Evolutionary conservation across 2,113 vertebrate species (phyloP), one percentile per base, ranked within the genome.

Genomic region (Epinephelus moara): DNA sequence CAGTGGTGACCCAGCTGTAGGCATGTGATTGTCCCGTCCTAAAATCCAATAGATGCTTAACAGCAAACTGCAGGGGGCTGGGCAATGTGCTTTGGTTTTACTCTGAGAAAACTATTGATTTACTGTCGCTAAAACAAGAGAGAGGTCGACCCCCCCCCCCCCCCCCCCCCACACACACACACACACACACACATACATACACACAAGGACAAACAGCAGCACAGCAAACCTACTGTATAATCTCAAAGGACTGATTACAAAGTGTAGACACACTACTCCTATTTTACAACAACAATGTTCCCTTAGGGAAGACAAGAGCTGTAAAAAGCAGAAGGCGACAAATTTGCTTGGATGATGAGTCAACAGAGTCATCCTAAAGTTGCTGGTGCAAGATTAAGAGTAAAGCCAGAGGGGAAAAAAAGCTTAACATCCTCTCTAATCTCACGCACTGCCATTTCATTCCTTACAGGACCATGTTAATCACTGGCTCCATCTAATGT

Each of bases 41-140:
- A 19, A 49, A 68, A 63, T 66, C 72, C 60, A 78, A 21, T 59
- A 62, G 56, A 79, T 74, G 52, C 0, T 68, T n/a, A 72, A 71
- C 66, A 75, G n/a, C 30, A 56, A 64, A 66, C 76, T 78, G 66
- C 73, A 50, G 27, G n/a, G 30, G 68, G 17, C 62, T 56, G 66
- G 23, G 62, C 60, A 62, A 19, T 47, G 53, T 19, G 76, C 67
- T 84, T 56, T 55, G 71, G 57, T 75, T 88, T 87, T 79, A 85
- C 70, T 84, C 56, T 67, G 71, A 76, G 72, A 83, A 30, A 87
- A 74, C 25, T 85, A 91, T 92, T 88, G 92, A 92, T 91, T 91
- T 83, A 45, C 75, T 68, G 69, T 76, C 81, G 66, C 85, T 90
- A 91, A 92, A 93, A 89, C 42, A 78, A 87, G 73, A 82, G 73